These are phyloP conservation scores for Norana najaformis DNA, from an alignment of 2,888 invertebrate species.

Conservation along the genomic window DNA sequence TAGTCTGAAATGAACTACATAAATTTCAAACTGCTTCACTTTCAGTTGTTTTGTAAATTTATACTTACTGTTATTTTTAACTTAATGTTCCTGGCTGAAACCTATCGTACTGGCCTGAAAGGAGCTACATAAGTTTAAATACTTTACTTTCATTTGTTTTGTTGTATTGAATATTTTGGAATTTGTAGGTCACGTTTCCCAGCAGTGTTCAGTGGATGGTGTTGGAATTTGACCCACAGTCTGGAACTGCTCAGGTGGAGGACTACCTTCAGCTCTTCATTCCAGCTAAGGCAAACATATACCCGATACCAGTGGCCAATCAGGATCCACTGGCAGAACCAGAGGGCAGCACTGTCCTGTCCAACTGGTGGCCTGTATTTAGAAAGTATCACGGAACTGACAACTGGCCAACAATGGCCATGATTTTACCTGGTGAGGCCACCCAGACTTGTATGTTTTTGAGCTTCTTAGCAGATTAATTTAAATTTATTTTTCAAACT, in stretches of 20 bases:
- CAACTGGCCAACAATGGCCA: constrained; percentile 80
- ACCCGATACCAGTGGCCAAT: not conserved
- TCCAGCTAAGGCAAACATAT: constrained; percentile 46
- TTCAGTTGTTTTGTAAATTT: not conserved
- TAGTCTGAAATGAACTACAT: not conserved
- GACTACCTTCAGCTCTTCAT: constrained; percentile 72
- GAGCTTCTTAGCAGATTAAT: not conserved
- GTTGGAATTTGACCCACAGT: constrained; percentile 88
- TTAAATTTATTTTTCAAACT: not conserved
- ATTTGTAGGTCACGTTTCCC: constrained; percentile 76
- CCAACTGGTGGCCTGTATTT: constrained; percentile 61
- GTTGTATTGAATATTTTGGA: not conserved
- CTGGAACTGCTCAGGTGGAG: constrained; percentile 89
- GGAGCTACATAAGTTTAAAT: not conserved
- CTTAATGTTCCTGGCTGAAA: not conserved
- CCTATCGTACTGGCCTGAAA: not conserved
- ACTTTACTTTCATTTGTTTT: not conserved
- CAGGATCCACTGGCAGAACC: constrained; percentile 31
- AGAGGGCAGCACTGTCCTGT: constrained; percentile 10
- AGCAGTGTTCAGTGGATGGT: constrained; percentile 86
- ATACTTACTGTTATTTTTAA: not conserved
- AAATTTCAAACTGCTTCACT: too few relatives aligned
- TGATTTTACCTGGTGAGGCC: constrained; percentile 76
- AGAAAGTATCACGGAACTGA: constrained; percentile 65
- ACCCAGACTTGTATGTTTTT: not conserved